These are phyloP conservation scores for Brachionus manjavacas DNA, from an alignment of 1,140 invertebrate genomes.

Conservation along the genomic window DNA sequence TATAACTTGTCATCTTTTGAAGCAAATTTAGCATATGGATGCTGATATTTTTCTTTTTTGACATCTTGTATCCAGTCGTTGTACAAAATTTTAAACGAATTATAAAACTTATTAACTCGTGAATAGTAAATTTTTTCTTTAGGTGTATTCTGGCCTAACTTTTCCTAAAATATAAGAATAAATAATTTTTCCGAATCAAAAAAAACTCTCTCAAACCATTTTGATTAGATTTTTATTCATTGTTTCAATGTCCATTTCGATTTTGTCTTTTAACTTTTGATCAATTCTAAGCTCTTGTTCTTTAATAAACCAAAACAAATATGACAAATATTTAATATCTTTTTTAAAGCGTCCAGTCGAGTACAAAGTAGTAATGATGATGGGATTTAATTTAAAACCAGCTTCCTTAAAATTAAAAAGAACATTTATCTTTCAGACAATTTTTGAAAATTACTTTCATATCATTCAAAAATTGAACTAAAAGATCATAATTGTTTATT, in stretches of 20 bases:
- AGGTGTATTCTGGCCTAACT: not conserved
- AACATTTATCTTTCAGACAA: not conserved
- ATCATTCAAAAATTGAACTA: constrained; percentile 32
- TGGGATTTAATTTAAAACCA: constrained; percentile 1
- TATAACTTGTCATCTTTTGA: constrained; percentile 16
- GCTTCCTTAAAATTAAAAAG: not conserved
- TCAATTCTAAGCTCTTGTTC: not conserved
- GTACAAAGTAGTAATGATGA: constrained; percentile 16
- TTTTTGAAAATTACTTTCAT: not conserved
- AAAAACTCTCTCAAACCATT: not conserved
- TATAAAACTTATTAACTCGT: constrained; percentile 1
- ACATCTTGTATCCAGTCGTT: not conserved
- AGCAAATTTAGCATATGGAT: constrained; percentile 7
- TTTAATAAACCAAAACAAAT: constrained; percentile 3
- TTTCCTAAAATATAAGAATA: not conserved
- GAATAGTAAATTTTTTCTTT: not conserved
- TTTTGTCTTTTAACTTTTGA: constrained; percentile 4
- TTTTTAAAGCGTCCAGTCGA: not conserved
- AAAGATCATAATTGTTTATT: not conserved
- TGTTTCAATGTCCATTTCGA: not conserved
- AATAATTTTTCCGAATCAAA: not conserved
- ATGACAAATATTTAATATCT: not conserved
- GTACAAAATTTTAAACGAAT: not conserved
- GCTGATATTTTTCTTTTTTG: not conserved
- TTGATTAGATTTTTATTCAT: not conserved